These are phyloP conservation scores for Microctonus hyperodae DNA, from an alignment of 2,888 invertebrate species.

Conservation along the genomic window DNA sequence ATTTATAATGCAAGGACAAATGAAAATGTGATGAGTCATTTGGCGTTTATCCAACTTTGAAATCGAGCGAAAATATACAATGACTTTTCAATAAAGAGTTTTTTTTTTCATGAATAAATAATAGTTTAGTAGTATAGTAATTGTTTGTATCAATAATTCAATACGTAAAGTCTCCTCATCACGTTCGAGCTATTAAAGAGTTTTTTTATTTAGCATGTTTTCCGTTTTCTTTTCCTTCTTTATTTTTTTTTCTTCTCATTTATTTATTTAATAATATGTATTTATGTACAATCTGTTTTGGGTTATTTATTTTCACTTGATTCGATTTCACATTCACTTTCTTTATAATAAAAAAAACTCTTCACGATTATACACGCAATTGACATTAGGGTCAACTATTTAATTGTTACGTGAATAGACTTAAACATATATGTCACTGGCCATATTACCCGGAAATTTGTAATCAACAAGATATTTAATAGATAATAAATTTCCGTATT, in stretches of 20 bases:
- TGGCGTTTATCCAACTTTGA: constrained; percentile 37
- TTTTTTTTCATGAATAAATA: background rate
- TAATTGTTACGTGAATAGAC: constrained; percentile 19
- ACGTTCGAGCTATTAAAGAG: constrained; percentile 7
- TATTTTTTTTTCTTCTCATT: background rate
- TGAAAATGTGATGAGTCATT: background rate
- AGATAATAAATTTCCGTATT: background rate
- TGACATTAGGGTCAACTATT: constrained; percentile 24
- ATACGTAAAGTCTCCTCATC: constrained; percentile 9
- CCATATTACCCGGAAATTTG: background rate
- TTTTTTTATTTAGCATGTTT: background rate
- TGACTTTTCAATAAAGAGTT: constrained; percentile 2
- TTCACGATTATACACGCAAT: constrained; percentile 20
- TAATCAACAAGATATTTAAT: background rate
- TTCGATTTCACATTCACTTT: constrained; percentile 23
- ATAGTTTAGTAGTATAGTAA: no score
- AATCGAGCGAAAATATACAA: constrained; percentile 35
- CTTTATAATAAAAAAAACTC: constrained; percentile 23
- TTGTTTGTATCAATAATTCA: no score
- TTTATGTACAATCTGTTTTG: background rate
- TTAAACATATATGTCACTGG: constrained; percentile 5
- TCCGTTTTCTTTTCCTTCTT: background rate
- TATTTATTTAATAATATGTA: constrained; percentile 2
- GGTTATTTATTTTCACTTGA: constrained; percentile 9
- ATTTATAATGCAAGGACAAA: constrained; percentile 6